Evolutionary conservation across 2,797 vertebrate species (phyloP).

Genomic region (Delichon dasypus): DNA sequence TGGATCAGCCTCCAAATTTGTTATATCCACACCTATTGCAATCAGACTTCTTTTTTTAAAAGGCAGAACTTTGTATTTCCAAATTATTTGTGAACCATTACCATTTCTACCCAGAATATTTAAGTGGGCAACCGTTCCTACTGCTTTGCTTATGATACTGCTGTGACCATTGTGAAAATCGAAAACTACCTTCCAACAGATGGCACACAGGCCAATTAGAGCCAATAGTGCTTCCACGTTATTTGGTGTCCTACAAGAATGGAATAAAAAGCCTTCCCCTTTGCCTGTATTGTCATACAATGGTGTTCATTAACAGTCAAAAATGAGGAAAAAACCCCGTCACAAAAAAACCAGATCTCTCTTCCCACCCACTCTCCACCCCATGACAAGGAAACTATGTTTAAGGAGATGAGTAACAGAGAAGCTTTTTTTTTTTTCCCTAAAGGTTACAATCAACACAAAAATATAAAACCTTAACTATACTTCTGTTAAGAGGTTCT

Average conservation of each 20-base stretch:
- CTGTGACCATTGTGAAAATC: background rate
- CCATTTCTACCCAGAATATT: background rate
- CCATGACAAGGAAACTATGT: background rate
- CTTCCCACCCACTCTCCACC: background rate
- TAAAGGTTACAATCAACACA: background rate
- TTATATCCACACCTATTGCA: background rate
- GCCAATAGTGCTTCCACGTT: background rate
- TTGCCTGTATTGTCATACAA: background rate
- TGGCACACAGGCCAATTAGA: background rate
- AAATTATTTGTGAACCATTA: background rate
- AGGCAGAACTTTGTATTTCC: background rate
- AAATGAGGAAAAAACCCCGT: background rate
- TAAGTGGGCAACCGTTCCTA: background rate
- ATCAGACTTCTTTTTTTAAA: background rate
- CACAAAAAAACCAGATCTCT: background rate
- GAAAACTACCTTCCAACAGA: background rate
- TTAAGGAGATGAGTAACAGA: background rate
- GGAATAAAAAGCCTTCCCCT: background rate
- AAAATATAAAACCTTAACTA: background rate
- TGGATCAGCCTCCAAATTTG: background rate
- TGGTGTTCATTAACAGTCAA: background rate
- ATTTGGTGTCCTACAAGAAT: background rate
- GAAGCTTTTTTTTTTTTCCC: background rate
- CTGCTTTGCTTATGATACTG: background rate
- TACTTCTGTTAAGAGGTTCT: background rate